A percentile compares a stretch with the other conserved stretches of the same genome.
Conservation (phyloP, 2,888 invertebrate genomes). For the Parelbella ahira region DNA sequence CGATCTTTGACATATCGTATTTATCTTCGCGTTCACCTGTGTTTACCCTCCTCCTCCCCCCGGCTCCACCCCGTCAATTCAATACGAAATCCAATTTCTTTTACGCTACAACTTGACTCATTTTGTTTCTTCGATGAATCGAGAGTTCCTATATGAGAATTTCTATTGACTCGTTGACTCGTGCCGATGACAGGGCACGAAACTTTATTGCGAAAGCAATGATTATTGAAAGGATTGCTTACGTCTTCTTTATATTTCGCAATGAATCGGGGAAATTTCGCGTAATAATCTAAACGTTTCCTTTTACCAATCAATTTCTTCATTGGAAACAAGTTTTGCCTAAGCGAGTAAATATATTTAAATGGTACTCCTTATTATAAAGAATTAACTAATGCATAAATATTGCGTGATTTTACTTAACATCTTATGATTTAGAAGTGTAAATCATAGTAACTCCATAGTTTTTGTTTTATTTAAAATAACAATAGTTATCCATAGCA, state of each 20-base stretch:
- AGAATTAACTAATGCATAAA: background rate
- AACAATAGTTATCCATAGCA: too few species aligned
- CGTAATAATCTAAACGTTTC: conserved; percentile 11
- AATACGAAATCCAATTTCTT: conserved; percentile 74
- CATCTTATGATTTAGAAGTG: too few species aligned
- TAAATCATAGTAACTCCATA: too few species aligned
- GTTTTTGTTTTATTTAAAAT: too few species aligned
- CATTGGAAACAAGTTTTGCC: background rate
- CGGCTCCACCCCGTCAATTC: conserved; percentile 46
- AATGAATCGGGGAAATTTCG: conserved; percentile 16
- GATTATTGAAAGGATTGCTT: conserved; percentile 26
- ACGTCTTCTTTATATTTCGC: conserved; percentile 20
- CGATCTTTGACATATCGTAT: conserved; percentile 56
- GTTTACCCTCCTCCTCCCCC: conserved; percentile 40
- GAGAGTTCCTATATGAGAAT: conserved; percentile 53
- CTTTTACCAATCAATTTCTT: conserved; percentile 10
- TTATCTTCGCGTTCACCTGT: conserved; percentile 54
- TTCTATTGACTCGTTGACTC: conserved; percentile 56
- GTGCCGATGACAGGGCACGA: conserved; percentile 34
- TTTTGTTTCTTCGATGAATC: conserved; percentile 56
- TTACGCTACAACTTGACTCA: conserved; percentile 65
- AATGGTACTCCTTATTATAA: too few species aligned
- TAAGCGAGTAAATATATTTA: background rate
- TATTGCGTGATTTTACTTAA: too few species aligned
- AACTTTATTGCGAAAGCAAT: conserved; percentile 24